Base-by-base conservation (phyloP, 2,113 vertebrate genomes). In the Passer domesticus region DNA sequence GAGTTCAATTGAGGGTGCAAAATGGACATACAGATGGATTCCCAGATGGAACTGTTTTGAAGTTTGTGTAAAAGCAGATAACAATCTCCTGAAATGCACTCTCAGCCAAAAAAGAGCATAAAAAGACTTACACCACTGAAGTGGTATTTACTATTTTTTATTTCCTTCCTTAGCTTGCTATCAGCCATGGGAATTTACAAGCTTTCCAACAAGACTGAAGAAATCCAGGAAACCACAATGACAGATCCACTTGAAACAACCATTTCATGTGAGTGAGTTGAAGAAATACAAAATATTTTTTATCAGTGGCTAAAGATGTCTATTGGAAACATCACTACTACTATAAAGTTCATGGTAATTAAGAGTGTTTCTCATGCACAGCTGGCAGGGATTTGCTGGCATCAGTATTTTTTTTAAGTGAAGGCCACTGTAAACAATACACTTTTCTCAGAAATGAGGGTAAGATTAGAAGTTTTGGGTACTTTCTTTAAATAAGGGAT, bases 121-220 rank as follows among this genome's bases (percentile, higher is more conserved):
- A 91, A 94, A 92, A 31, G 73, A 70, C 90, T 96, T 96, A 96
- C 68, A 95, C 68, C 83, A 94, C 47, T 89, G 84, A 94, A 96
- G 67, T 60, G 89, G 68, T 96, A 94, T 96, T 97, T 96, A 96
- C 91, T 93, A 90, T 84, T 95, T 96, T 95, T 96, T 86, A 82
- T 79, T 94, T 95, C 88, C 78, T 95, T 94, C 93, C 82, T 73
- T 90, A 89, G 84, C 78, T 66, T 91, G 62, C 81, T 96, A 92
- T 97, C 94, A 91, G 89, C 87, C 83, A 75, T 94, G 87, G 92
- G 89, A 97, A 97, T 97, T 97, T 95, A 97, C 95, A 95, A 95
- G 95, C 83, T 84, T 96, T 97, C 94, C 79, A 95, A 63, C 58
- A 72, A 88, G 85, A 83, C 64, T 96, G 94, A 96, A 86, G 86